Evolutionary conservation across 37 sponge, comb jelly and placozoan genomes (phyloP), one percentile per base, ranked within the genome.

Genomic region (Crambe crambe): DNA sequence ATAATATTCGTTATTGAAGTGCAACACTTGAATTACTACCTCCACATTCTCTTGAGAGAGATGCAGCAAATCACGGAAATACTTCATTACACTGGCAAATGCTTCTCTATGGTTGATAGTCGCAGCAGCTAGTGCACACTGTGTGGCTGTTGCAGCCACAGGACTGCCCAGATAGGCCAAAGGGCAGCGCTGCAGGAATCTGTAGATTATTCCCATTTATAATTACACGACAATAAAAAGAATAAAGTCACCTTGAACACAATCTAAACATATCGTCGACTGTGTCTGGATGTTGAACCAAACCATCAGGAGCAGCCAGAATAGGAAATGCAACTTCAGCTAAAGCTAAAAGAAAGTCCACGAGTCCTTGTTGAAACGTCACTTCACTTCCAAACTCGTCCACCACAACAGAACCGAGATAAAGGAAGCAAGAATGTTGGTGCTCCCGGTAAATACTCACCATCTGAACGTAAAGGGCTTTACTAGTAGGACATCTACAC

Each of bases 201-300:
- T 90, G 57, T 47, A 15, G 12, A 15, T 47, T n/a, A n/a, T n/a
- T n/a, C n/a, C n/a, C n/a, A n/a, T n/a, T n/a, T n/a, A n/a, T n/a
- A n/a, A n/a, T n/a, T n/a, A n/a, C n/a, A n/a, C n/a, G n/a, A n/a
- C n/a, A n/a, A 20, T 9, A 58, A 37, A 31, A 9, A 20, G 25
- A 66, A 21, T 12, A 25, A 15, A 21, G 62, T 58, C 58, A 94
- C 94, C 94, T 83, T 56, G 85, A 80, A 87, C 90, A 93, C n/a
- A 98, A 84, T 38, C 99, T 68, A 77, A 86, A 98, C 38, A 91
- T 63, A 58, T 98, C 99, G 65, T 98, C 99, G 36, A 98, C 89
- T 21, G 96, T 94, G 77, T 95, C 96, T n/a, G 94, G 92, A 70
- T 93, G 84, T 32, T 91, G 40, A 37, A 87, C 73, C 10, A 98